Evolutionary conservation across 2,797 vertebrate genomes (phyloP).

Genomic region (Chromobotia macracanthus): DNA sequence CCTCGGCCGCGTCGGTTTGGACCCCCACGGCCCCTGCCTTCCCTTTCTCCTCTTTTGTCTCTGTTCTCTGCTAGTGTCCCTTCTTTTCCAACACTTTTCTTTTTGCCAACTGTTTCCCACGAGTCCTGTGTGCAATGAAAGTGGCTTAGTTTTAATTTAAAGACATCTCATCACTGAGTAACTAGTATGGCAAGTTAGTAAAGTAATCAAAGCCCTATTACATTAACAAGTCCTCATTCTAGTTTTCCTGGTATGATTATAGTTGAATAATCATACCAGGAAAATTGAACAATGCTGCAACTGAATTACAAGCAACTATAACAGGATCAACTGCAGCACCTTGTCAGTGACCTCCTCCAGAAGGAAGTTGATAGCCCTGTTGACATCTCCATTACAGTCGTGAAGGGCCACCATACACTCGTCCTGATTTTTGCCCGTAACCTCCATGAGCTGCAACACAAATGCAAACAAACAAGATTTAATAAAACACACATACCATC

Average conservation of each 20-base stretch:
- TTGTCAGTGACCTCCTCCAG: slow-evolving; percentile 93
- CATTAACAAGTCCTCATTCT: not conserved
- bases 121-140: slow-evolving; percentile 80
- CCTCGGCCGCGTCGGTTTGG: slow-evolving; percentile 87
- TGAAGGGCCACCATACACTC: slow-evolving; percentile 96
- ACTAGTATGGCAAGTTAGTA: not conserved
- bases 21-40: slow-evolving; percentile 84
- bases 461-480: slow-evolving; percentile 25
- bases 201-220: not conserved
- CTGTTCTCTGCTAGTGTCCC: slow-evolving; percentile 77
- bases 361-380: slow-evolving; percentile 95
- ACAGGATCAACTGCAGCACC: slow-evolving; percentile 57
- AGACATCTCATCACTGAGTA: not conserved
- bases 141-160: not conserved
- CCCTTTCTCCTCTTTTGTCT: slow-evolving; percentile 89
- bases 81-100: slow-evolving; percentile 91
- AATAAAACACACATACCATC: not conserved
- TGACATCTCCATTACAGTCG: slow-evolving; percentile 95
- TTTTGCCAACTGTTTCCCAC: slow-evolving; percentile 98
- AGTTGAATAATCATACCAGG: no score
- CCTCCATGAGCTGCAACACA: slow-evolving; percentile 88
- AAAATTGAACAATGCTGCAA: not conserved
- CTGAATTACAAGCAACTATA: slow-evolving; percentile 12
- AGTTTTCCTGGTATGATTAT: not conserved
- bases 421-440: slow-evolving; percentile 94